Base-by-base conservation (phyloP, 2,113 vertebrate genomes). In the Cyprinodon variegatus region DNA sequence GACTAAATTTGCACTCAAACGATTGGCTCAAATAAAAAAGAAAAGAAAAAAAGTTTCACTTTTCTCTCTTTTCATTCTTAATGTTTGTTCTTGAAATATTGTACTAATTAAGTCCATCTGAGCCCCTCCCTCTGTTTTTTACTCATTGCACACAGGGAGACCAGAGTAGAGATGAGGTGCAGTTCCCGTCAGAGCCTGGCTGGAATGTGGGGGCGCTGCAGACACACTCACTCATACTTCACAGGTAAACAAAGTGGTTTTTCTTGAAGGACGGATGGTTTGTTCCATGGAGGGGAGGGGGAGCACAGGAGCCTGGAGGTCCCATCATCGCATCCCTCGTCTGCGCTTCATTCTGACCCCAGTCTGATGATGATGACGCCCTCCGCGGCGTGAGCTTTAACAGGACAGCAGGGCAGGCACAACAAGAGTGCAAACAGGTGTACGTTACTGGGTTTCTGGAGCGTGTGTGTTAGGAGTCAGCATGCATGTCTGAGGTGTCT, bases 281-380 rank as follows among this genome's bases (percentile, higher is more conserved):
- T 81, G 48, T 71, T 38, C 29, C 29, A 4, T 11, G 13, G 20
- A 10, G 60, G 29, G 11, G 17, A 39, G 11, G 15, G 29, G 11
- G 17, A 14, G 40, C n/a, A 20, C 66, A 2, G 46, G 70, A 67
- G 70, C 79, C 81, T 72, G 83, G 70, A 68, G 89, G 93, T 91
- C 87, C 78, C 74, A 53, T 94, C 93, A 91, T 91, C 87, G 88
- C 90, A 0, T 78, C 76, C 61, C 46, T 65, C 67, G 8, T 81
- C 29, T 14, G 93, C 84, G 82, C 90, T 83, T 94, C 93, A 94
- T 92, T 81, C 85, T 78, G 91, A 94, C 86, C 88, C 75, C 84
- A 3, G 50, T 70, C 74, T 68, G 80, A 64, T 22, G 0, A 29
- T 29, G 69, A 63, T n/a, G 4, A 61, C 9, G 12, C 11, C 65